Conservation (phyloP, 2,797 vertebrate genomes). For the Pseudocheirus occidentalis region DNA sequence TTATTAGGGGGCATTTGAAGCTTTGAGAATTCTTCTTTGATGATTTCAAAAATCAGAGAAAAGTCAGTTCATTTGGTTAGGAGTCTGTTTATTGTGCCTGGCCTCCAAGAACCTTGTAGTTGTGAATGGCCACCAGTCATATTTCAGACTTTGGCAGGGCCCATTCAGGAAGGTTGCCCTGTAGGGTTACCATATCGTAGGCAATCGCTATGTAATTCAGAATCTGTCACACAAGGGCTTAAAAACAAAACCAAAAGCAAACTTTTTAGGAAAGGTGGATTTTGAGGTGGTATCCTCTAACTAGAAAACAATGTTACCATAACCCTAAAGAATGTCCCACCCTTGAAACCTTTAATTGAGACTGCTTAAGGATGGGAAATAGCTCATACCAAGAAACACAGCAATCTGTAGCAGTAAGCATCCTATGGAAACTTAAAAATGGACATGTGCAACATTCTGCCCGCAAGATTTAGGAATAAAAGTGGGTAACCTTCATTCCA, state of each 20-base stretch:
- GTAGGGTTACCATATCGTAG: neutral
- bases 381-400: neutral
- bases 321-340: neutral
- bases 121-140: no score
- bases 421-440: neutral
- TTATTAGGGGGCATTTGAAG: slow-evolving; percentile 40
- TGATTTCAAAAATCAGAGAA: neutral
- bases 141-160: no score
- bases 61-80: neutral
- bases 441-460: neutral
- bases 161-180: neutral
- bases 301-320: slow-evolving; percentile 19
- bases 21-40: slow-evolving; percentile 46
- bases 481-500: slow-evolving; percentile 1
- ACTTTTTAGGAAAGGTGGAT: neutral
- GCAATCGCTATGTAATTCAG: no score
- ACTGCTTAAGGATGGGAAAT: neutral
- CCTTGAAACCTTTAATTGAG: slow-evolving; percentile 1
- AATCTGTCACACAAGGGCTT: neutral
- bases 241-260: neutral
- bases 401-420: neutral
- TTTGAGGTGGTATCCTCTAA: neutral
- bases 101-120: neutral
- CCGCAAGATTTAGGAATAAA: slow-evolving; percentile 6
- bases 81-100: neutral